These are phyloP conservation scores for Anoncus sp. DNA, from an alignment of 2,888 invertebrate genomes.

Conservation along the genomic window DNA sequence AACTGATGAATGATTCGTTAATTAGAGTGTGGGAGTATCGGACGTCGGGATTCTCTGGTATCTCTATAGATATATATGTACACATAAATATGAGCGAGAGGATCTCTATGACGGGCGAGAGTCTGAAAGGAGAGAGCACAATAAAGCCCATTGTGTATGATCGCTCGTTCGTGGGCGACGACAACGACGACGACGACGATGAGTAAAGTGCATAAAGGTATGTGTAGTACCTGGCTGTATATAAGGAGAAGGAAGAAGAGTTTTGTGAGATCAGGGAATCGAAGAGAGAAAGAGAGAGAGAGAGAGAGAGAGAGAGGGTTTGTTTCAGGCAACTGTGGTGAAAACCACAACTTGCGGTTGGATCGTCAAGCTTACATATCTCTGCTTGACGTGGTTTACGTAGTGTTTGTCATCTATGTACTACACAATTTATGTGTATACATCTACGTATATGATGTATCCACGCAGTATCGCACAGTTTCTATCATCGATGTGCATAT, in stretches of 20 bases:
- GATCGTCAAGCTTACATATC: constrained; percentile 9
- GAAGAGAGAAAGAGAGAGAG: constrained; percentile 19
- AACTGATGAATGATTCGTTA: constrained; percentile 80
- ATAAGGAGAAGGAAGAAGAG: constrained; percentile 26
- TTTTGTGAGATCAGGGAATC: constrained; percentile 16
- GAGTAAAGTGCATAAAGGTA: neutral
- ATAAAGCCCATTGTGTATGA: constrained; percentile 79
- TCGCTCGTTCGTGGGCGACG: constrained; percentile 74
- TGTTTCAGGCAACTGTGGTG: constrained; percentile 26
- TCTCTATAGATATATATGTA: neutral
- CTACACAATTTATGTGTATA: neutral
- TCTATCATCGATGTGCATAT: constrained; percentile 19
- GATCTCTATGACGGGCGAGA: constrained; percentile 44
- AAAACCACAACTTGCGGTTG: constrained; percentile 41
- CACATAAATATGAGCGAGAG: constrained; percentile 31
- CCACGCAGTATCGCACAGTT: constrained; percentile 16
- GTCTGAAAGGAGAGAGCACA: constrained; percentile 75
- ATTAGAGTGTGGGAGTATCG: constrained; percentile 76
- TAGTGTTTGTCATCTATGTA: constrained; percentile 4
- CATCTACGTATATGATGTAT: neutral
- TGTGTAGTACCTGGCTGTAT: neutral
- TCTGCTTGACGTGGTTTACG: neutral
- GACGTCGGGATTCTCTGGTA: constrained; percentile 41
- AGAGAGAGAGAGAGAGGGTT: constrained; percentile 11
- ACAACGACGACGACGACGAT: constrained; percentile 13